Conservation (phyloP, 2,888 invertebrate species). For the Dexiosoma caninum region DNA sequence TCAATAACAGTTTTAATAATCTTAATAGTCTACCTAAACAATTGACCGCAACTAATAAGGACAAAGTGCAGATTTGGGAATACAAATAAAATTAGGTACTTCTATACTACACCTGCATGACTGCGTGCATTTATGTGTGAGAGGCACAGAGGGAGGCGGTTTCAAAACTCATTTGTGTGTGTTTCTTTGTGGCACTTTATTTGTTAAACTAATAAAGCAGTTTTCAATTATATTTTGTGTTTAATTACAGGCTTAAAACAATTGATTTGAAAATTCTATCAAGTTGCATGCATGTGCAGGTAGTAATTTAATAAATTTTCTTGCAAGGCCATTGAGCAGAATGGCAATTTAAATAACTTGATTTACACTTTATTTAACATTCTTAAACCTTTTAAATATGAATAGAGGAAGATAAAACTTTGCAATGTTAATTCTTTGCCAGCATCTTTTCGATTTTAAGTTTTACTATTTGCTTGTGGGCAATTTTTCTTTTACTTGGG, state of each 20-base stretch:
- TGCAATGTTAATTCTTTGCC: not conserved
- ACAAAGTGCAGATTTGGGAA: no score
- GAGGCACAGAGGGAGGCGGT: no score
- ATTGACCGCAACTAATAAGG: constrained; percentile 42
- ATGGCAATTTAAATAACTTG: not conserved
- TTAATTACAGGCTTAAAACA: constrained; percentile 45
- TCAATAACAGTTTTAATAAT: constrained; percentile 28
- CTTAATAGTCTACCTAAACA: constrained; percentile 12
- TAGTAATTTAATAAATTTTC: not conserved
- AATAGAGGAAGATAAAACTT: not conserved
- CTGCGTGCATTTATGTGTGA: no score
- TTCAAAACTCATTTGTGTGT: no score
- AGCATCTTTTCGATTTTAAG: constrained; percentile 18
- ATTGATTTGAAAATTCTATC: constrained; percentile 33
- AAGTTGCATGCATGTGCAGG: not conserved
- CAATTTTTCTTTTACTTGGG: constrained; percentile 26
- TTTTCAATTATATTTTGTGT: constrained; percentile 48
- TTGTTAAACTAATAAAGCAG: constrained; percentile 14
- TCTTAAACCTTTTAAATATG: not conserved
- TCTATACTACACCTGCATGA: no score
- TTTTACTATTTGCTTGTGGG: constrained; percentile 14
- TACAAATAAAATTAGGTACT: no score
- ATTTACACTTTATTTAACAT: not conserved
- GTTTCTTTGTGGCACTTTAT: not conserved
- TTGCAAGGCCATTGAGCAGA: not conserved